These are phyloP conservation scores for Nibea albiflora DNA, from an alignment of 2,113 vertebrate species.

Conservation along the genomic window DNA sequence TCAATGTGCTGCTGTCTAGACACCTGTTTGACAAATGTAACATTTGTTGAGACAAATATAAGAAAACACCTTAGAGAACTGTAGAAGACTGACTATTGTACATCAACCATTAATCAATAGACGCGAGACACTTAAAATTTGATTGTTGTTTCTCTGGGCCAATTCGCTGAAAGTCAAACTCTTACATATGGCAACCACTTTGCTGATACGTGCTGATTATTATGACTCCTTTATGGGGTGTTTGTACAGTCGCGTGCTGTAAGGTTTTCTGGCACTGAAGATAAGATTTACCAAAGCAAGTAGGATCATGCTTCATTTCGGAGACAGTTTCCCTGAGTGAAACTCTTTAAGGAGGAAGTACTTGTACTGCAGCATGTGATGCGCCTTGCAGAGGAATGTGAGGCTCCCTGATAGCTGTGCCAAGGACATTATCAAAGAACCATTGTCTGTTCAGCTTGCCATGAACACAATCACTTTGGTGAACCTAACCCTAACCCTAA, in stretches of 20 bases:
- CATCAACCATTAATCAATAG: background rate
- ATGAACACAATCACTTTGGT: background rate
- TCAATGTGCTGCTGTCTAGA: background rate
- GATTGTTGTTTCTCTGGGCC: background rate
- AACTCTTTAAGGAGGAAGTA: background rate
- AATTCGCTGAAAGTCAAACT: background rate
- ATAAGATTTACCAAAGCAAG: background rate
- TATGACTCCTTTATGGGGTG: background rate
- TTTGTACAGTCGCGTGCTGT: background rate
- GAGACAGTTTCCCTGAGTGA: conserved; percentile 1
- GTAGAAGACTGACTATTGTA: background rate
- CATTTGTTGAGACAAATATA: background rate
- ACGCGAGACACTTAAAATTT: background rate
- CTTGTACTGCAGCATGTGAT: background rate
- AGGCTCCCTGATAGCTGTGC: background rate
- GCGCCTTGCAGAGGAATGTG: background rate
- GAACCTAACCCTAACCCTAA: background rate
- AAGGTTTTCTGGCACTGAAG: background rate
- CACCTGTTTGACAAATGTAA: background rate
- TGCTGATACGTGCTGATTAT: background rate
- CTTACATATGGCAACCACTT: background rate
- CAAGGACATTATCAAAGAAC: background rate
- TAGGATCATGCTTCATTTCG: background rate
- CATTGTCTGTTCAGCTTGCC: background rate
- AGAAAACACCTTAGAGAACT: background rate